Conservation (phyloP, 1,140 invertebrate genomes). For the Cydia amplana region DNA sequence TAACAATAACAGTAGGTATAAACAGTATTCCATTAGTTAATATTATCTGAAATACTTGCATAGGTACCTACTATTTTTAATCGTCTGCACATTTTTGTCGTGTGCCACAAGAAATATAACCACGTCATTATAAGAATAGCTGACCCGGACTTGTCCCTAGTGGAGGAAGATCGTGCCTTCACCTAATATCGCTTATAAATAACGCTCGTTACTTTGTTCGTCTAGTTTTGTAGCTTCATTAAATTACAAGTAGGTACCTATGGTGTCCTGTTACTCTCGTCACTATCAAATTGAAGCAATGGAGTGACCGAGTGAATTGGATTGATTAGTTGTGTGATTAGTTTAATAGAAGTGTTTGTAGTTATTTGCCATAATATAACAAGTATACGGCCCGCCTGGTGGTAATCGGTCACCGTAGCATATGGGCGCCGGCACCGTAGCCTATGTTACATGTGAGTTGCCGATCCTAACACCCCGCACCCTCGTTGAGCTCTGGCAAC, state of each 20-base stretch:
- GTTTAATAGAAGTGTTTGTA: background rate
- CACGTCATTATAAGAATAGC: background rate
- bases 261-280: background rate
- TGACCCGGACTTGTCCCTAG: background rate
- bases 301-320: background rate
- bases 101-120: background rate
- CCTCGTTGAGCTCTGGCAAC: too few relatives aligned
- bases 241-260: background rate
- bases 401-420: too few relatives aligned
- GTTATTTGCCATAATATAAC: too few relatives aligned
- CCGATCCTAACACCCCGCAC: too few relatives aligned
- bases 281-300: background rate
- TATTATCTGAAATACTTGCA: too few relatives aligned
- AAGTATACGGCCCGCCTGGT: too few relatives aligned
- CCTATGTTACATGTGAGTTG: too few relatives aligned
- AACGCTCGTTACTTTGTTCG: background rate
- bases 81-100: background rate
- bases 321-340: background rate
- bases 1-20: too few relatives aligned
- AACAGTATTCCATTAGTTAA: too few relatives aligned
- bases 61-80: background rate
- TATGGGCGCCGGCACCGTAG: too few relatives aligned
- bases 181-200: constrained; percentile 17
- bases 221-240: background rate
- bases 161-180: background rate